Evolutionary conservation across 2,888 invertebrate genomes (phyloP).

Genomic region (Archaeoteleia sp.): DNA sequence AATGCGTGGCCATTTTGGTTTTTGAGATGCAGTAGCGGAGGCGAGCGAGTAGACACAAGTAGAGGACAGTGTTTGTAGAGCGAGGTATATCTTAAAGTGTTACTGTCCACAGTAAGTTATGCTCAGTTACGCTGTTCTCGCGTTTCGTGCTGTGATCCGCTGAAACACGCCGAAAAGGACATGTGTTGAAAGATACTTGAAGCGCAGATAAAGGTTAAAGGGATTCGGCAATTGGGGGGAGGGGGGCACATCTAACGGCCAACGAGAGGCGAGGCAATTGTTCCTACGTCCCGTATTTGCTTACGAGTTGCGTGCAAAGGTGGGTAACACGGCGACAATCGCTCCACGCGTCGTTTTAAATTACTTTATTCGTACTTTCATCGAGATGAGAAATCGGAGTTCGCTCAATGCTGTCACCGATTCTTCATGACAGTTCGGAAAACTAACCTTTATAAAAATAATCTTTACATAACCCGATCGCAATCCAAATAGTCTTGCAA

Average conservation of each 20-base stretch:
- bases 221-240: slow-evolving; percentile 56
- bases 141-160: background rate
- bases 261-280: slow-evolving; percentile 61
- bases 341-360: slow-evolving; percentile 1
- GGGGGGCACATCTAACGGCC: slow-evolving; percentile 52
- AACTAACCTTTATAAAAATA: background rate
- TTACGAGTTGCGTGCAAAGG: slow-evolving; percentile 56
- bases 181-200: background rate
- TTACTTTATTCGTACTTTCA: background rate
- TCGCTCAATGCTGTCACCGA: no score
- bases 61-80: slow-evolving; percentile 12
- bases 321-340: slow-evolving; percentile 45
- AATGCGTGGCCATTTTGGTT: slow-evolving; percentile 25
- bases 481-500: slow-evolving; percentile 1
- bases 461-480: slow-evolving; percentile 1
- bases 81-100: no score
- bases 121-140: background rate
- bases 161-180: background rate
- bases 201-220: background rate
- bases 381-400: no score
- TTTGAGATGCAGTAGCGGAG: background rate
- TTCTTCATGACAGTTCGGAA: background rate
- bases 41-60: slow-evolving; percentile 15
- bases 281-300: slow-evolving; percentile 60
- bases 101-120: background rate